Evolutionary conservation across 2,113 vertebrate species (phyloP).

Genomic region (Takifugu flavidus): DNA sequence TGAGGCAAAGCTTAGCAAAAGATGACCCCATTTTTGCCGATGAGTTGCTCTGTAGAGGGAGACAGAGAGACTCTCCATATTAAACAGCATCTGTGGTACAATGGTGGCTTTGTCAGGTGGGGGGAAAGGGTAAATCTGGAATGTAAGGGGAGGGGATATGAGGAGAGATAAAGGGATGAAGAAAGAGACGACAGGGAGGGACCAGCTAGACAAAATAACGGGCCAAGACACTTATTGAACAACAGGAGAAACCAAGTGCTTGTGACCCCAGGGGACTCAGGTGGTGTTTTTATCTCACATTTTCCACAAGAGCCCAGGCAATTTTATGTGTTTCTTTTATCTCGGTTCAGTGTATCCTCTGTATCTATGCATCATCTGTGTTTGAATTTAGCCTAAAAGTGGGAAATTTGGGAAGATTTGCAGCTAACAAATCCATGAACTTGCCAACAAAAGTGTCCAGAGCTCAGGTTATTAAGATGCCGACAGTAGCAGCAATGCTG

Average conservation of each 20-base stretch:
- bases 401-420: neutral
- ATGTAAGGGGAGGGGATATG: conserved; percentile 58
- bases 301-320: no score
- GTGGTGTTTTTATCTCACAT: no score
- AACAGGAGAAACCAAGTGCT: neutral
- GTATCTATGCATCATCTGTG: no score
- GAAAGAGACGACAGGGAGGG: conserved; percentile 12
- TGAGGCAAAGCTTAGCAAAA: conserved; percentile 4
- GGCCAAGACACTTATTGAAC: neutral
- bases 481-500: conserved; percentile 8
- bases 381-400: no score
- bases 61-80: conserved; percentile 56
- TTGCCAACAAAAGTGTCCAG: conserved; percentile 2
- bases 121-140: conserved; percentile 59
- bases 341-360: no score
- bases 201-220: neutral
- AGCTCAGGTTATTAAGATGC: conserved; percentile 4
- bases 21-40: conserved; percentile 18
- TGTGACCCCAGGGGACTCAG: no score
- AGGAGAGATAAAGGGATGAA: conserved; percentile 31
- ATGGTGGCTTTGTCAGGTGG: conserved; percentile 75
- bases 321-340: no score
- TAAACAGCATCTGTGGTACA: conserved; percentile 66
- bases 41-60: conserved; percentile 21
- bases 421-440: neutral